Conservation (phyloP, 2,797 vertebrate species). For the Carcharodon carcharias region DNA sequence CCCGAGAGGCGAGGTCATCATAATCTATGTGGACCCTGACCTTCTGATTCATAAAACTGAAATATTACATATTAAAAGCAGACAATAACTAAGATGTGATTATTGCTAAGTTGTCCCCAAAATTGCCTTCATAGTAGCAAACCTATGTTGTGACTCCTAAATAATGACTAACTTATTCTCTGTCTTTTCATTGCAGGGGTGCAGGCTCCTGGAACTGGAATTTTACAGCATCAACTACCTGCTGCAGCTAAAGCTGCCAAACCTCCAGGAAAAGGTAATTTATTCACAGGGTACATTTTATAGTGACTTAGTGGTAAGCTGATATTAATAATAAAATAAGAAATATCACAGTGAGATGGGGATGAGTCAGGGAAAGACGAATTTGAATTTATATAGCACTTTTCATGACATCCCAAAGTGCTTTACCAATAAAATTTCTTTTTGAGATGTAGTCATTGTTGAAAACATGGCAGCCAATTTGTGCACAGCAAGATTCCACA, state of each 20-base stretch:
- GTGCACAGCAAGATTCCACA: background rate
- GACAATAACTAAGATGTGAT: background rate
- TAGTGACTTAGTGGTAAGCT: background rate
- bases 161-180: background rate
- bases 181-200: background rate
- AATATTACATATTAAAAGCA: background rate
- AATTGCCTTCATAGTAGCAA: background rate
- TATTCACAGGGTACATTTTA: background rate
- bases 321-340: background rate
- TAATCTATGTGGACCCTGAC: background rate
- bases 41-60: background rate
- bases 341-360: background rate
- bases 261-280: background rate
- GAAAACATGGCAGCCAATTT: background rate
- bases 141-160: background rate
- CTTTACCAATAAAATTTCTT: background rate
- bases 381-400: background rate
- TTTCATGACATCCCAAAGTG: background rate
- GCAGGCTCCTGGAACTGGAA: background rate
- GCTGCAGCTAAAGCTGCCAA: background rate
- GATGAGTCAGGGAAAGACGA: background rate
- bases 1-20: background rate
- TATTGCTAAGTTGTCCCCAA: background rate
- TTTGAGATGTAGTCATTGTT: background rate
- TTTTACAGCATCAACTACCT: background rate